Evolutionary conservation across 2,797 vertebrate genomes (phyloP).

Genomic region (Lacerta bilineata): DNA sequence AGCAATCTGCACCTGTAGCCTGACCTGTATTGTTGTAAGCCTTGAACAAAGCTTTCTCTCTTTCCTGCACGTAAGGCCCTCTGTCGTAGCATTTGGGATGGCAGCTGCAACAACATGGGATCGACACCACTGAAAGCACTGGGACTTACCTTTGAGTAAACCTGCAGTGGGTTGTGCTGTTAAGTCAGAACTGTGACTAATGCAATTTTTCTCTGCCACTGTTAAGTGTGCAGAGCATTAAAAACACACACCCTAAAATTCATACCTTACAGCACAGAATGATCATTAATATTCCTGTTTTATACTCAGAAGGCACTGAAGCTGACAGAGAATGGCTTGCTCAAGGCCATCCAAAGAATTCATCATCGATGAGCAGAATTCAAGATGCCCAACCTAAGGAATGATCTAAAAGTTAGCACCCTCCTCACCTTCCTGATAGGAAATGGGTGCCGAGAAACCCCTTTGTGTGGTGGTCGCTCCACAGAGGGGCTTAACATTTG

Average conservation of each 20-base stretch:
- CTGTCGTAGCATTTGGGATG: too few species aligned
- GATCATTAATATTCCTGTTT: constrained; percentile 26
- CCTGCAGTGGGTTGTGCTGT: neutral
- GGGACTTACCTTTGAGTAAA: neutral
- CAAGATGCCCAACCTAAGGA: neutral
- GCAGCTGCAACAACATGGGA: neutral
- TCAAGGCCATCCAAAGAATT: constrained; percentile 26
- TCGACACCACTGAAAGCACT: neutral
- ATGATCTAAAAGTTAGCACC: neutral
- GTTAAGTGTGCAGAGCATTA: neutral
- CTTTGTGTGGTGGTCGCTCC: neutral
- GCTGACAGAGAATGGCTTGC: neutral
- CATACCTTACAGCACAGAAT: neutral
- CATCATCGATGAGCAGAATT: neutral
- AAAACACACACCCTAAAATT: neutral
- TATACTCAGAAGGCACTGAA: neutral
- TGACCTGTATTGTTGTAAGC: too few species aligned
- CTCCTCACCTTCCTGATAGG: neutral
- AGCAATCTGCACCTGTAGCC: too few species aligned
- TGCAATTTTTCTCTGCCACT: neutral
- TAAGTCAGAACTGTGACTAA: neutral
- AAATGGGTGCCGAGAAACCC: neutral
- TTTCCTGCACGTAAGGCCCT: too few species aligned
- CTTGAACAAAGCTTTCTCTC: too few species aligned
- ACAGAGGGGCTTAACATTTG: too few species aligned